A percentile compares a stretch with the other conserved stretches of the same genome.
Evolutionary conservation across 2,888 invertebrate species (phyloP).

Genomic region (Chalcosyrphus nemorum): DNA sequence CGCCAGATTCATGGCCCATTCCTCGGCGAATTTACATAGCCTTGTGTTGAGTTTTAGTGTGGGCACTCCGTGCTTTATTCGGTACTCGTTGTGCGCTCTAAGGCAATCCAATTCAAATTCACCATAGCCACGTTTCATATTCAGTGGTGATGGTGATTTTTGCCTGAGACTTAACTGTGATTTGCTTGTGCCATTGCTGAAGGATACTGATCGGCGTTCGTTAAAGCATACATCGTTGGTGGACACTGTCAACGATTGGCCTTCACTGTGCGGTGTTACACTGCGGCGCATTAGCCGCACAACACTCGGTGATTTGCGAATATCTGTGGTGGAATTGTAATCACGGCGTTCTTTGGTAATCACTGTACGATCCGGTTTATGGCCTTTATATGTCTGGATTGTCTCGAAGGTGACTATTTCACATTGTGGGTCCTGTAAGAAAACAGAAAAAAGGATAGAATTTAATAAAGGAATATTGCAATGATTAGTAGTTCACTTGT

Average conservation of each 20-base stretch:
- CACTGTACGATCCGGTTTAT: conserved; percentile 85
- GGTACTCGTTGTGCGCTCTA: conserved; percentile 88
- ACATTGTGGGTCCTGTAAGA: conserved; percentile 84
- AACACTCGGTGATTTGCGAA: conserved; percentile 75
- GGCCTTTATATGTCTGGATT: conserved; percentile 86
- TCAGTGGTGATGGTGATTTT: conserved; percentile 78
- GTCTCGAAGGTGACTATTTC: conserved; percentile 87
- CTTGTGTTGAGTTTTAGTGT: conserved; percentile 86
- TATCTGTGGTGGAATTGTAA: conserved; percentile 74
- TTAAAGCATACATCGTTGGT: conserved; percentile 74
- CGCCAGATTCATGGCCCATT: conserved; percentile 87
- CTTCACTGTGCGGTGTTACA: conserved; percentile 74
- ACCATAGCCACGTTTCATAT: conserved; percentile 77
- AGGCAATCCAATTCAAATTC: conserved; percentile 88
- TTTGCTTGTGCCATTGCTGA: conserved; percentile 74
- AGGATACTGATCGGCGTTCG: conserved; percentile 72
- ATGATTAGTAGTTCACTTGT: too few relatives aligned
- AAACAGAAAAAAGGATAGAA: conserved; percentile 26
- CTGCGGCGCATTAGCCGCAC: conserved; percentile 74
- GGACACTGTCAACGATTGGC: conserved; percentile 73
- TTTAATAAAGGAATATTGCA: neutral
- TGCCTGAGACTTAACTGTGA: conserved; percentile 74
- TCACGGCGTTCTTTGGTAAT: conserved; percentile 85
- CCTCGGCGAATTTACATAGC: conserved; percentile 87
- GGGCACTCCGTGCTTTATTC: conserved; percentile 86